These are phyloP conservation scores for Eidolon dupreanum DNA, from an alignment of 2,797 vertebrate species.

Conservation along the genomic window DNA sequence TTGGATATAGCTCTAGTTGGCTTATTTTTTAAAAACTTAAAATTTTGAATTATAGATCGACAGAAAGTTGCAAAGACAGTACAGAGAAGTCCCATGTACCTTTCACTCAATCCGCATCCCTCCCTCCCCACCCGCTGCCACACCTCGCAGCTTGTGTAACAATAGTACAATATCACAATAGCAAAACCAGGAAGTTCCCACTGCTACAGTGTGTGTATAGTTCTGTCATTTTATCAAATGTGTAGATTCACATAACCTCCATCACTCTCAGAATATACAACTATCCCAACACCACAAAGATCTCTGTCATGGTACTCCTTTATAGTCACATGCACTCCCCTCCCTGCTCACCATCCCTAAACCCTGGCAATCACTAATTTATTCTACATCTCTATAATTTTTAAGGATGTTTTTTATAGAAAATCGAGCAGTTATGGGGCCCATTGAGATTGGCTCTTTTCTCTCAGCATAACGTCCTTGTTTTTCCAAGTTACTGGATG, in stretches of 20 bases:
- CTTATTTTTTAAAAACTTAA: background rate
- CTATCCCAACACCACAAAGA: background rate
- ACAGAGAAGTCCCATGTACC: background rate
- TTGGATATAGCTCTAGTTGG: background rate
- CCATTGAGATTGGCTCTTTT: background rate
- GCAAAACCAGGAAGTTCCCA: background rate
- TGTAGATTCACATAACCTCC: background rate
- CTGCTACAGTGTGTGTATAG: background rate
- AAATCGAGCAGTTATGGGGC: background rate
- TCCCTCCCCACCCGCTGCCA: background rate
- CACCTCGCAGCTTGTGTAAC: background rate
- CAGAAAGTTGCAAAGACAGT: background rate
- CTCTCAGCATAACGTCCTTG: background rate
- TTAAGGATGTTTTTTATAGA: background rate
- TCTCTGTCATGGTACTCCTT: background rate
- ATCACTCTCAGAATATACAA: background rate
- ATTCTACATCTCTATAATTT: background rate
- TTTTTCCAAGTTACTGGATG: background rate
- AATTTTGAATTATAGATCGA: conserved; percentile 9
- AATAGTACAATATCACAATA: background rate
- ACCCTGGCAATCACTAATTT: background rate
- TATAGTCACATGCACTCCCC: background rate
- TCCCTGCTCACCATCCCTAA: background rate
- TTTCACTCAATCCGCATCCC: background rate
- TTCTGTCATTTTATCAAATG: background rate